A percentile compares a stretch with the other conserved stretches of the same genome.
phyloP scores from a whole-genome alignment of 2,113 vertebrate genomes.

The Microcebus griseorufus region DNA sequence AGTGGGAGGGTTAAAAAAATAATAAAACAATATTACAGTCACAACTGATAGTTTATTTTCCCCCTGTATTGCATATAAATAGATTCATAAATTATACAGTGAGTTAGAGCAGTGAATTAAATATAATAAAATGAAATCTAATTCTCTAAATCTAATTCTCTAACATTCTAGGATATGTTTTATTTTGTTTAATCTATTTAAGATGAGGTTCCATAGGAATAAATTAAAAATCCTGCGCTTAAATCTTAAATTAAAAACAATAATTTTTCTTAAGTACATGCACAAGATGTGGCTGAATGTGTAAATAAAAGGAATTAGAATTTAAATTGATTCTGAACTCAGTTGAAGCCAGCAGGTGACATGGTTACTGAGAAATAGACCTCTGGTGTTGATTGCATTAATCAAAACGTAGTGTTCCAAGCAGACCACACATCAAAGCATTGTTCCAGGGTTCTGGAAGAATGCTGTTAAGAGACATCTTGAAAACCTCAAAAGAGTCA shows the following conservation, averaged over 20 bases:
- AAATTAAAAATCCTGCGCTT: not conserved
- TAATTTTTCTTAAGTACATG: not conserved
- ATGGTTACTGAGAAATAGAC: not conserved
- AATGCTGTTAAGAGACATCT: not conserved
- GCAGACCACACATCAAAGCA: not conserved
- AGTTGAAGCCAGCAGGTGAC: not conserved
- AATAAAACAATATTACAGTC: not conserved
- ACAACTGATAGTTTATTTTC: not conserved
- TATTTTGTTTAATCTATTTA: not conserved
- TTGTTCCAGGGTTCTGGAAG: not conserved
- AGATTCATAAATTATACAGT: not conserved
- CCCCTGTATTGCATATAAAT: not conserved
- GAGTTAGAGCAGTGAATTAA: slow-evolving; percentile 12
- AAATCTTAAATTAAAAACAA: slow-evolving; percentile 16
- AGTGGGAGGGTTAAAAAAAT: not conserved
- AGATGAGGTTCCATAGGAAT: not conserved
- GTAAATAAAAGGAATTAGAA: not conserved
- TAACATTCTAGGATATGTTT: not conserved
- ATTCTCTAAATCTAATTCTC: not conserved
- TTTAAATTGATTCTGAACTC: not conserved
- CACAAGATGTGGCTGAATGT: not conserved
- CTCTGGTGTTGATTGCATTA: not conserved
- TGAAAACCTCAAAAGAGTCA: not conserved
- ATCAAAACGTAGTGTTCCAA: not conserved
- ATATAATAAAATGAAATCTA: not conserved